Percentiles rank a stretch among this genome's conserved stretches.
Evolutionary conservation across 1,140 invertebrate species (phyloP).

Genomic region (Drosophila micromelanica): DNA sequence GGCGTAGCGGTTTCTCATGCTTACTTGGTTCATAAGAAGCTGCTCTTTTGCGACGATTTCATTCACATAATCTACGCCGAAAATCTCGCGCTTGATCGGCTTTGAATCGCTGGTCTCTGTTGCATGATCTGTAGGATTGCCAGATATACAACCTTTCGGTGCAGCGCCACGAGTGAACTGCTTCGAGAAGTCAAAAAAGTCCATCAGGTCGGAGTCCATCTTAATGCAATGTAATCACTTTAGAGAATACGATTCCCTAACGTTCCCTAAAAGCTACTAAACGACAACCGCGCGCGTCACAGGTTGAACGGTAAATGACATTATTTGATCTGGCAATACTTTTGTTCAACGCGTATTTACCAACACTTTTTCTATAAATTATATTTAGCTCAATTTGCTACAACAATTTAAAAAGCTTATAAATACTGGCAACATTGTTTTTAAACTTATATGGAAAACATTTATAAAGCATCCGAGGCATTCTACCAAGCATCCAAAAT

Average conservation of each 20-base stretch:
- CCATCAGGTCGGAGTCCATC: conserved; percentile 68
- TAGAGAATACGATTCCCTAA: not conserved
- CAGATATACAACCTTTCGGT: conserved; percentile 36
- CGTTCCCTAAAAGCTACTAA: not conserved
- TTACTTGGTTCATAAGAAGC: conserved; percentile 52
- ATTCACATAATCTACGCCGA: conserved; percentile 60
- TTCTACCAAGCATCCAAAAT: too few relatives aligned
- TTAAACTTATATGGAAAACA: not conserved
- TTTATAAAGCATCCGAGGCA: too few relatives aligned
- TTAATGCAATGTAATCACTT: not conserved
- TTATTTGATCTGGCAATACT: conserved; percentile 6
- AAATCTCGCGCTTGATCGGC: conserved; percentile 57
- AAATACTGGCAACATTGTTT: not conserved
- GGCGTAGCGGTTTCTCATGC: not conserved
- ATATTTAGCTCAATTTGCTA: not conserved
- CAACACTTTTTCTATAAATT: not conserved
- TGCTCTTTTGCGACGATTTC: conserved; percentile 53
- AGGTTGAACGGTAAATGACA: conserved; percentile 51
- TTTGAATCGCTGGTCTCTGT: conserved; percentile 30
- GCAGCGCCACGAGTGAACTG: conserved; percentile 50
- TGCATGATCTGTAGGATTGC: not conserved
- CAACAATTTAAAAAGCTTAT: not conserved
- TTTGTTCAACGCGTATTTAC: not conserved
- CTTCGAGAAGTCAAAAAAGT: conserved; percentile 81
- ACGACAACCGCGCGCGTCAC: not conserved